Percentiles rank a stretch among this genome's conserved stretches.
phyloP scores from a whole-genome alignment of 2,113 vertebrate species.

The Neodon shergylaensis region DNA sequence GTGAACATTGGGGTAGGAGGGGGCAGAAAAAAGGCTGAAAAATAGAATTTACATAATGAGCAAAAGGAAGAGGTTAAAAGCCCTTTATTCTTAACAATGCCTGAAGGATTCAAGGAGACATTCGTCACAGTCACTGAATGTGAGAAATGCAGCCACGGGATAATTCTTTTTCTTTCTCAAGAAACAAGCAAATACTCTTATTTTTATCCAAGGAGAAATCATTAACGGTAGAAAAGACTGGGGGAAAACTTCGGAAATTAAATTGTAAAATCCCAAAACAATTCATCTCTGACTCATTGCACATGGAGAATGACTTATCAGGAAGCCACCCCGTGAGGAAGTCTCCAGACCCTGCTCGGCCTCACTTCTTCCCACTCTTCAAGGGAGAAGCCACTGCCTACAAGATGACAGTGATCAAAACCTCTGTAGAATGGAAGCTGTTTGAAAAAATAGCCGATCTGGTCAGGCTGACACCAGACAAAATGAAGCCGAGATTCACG shows the following conservation, averaged over 20 bases:
- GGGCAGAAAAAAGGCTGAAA: slow-evolving; percentile 43
- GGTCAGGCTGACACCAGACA: background rate
- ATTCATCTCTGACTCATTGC: too few relatives aligned
- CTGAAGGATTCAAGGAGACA: slow-evolving; percentile 67
- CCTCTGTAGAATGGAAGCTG: slow-evolving; percentile 47
- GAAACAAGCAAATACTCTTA: slow-evolving; percentile 65
- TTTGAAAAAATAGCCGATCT: background rate
- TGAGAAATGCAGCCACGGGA: slow-evolving; percentile 40
- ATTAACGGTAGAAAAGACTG: background rate
- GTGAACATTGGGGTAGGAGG: background rate
- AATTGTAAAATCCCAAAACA: background rate
- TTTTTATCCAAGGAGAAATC: background rate
- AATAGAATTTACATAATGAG: slow-evolving; percentile 71
- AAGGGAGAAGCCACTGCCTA: background rate
- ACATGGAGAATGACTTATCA: background rate
- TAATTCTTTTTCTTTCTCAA: slow-evolving; percentile 51
- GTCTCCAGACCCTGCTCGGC: slow-evolving; percentile 20
- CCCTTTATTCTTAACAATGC: slow-evolving; percentile 50
- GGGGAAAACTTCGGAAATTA: background rate
- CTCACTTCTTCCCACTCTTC: slow-evolving; percentile 7
- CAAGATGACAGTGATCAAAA: slow-evolving; percentile 47
- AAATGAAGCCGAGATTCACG: background rate
- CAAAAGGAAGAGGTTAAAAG: slow-evolving; percentile 69
- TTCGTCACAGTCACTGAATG: slow-evolving; percentile 61
- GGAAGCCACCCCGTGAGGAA: background rate